These are phyloP conservation scores for Eilema griseolum DNA, from an alignment of 2,888 invertebrate species.

Conservation along the genomic window DNA sequence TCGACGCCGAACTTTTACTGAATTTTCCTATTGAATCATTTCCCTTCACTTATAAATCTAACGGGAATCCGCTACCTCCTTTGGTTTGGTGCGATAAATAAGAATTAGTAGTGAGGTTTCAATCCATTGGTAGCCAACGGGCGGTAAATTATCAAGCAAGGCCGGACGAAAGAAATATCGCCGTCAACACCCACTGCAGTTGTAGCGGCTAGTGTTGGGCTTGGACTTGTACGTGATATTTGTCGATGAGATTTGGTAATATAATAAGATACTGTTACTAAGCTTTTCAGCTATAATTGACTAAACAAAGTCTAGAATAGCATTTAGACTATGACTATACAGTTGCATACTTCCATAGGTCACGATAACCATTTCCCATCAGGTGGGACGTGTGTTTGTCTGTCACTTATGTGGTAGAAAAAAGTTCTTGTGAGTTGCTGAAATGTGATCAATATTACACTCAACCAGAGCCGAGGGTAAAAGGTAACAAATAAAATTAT, in stretches of 20 bases:
- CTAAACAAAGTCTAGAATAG: too few species aligned
- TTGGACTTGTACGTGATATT: conserved; percentile 18
- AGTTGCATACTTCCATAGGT: too few species aligned
- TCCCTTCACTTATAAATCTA: not conserved
- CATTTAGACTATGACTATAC: too few species aligned
- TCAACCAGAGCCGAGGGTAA: not conserved
- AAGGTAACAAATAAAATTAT: not conserved
- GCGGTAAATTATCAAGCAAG: conserved; percentile 66
- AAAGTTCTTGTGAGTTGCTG: too few species aligned
- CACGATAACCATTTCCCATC: too few species aligned
- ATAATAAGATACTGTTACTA: not conserved
- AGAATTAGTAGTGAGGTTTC: conserved; percentile 76
- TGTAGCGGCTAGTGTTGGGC: conserved; percentile 61
- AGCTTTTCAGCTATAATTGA: too few species aligned
- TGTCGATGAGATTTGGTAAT: conserved; percentile 39
- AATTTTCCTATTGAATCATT: not conserved
- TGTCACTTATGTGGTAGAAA: too few species aligned
- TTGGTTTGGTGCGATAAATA: conserved; percentile 62
- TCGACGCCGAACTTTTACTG: not conserved
- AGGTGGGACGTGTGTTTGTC: too few species aligned
- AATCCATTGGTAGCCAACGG: conserved; percentile 62
- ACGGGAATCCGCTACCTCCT: conserved; percentile 3
- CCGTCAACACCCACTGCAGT: conserved; percentile 68
- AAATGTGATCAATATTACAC: not conserved
- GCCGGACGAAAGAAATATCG: conserved; percentile 80